Evolutionary conservation across 2,113 vertebrate genomes (phyloP), one percentile per base, ranked within the genome.

Genomic region (Percina caprodes): DNA sequence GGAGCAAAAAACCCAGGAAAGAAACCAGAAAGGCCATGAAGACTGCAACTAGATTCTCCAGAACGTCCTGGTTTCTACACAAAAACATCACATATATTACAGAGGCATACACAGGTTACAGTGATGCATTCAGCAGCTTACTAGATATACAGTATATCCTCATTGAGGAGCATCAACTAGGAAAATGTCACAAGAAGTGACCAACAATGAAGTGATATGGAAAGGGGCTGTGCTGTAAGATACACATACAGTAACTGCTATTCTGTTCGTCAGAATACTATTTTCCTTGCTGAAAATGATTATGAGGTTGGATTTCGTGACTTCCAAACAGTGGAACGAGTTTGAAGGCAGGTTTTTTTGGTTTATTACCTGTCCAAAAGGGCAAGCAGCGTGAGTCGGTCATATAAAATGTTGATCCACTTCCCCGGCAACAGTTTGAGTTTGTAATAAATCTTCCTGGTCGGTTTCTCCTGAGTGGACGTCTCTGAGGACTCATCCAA

Each of bases 351-450:
- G 39, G 2, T 10, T 10, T 19, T 46, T 11, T 52, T 7, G 18
- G 26, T 74, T 75, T 24, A 76, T 94, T 93, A 99, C 98, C 97
- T 95, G 93, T 99, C 98, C 60, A 99, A 65, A 33, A 99, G 80
- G 0, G 98, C 96, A 83, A 98, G 46, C 85, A 99, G 93, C 46
- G 98, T 93, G 45, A 99, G 96, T 3, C 98, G 94, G 90, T 99
- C 97, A 3, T 98, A 99, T 93, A 98, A 96, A 91, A 99, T 94
- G 91, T 96, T 97, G 86, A 99, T 94, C 97, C 97, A 98, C 89
- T 96, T 99, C 67, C 97, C 97, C 42, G 98, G 98, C 87, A 97
- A 98, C 49, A 99, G 88, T 83, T 96, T 94, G 23, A 99, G 96
- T 91, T 96, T 99, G 93, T 99, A 99, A 89, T 98, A 99, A 79